A percentile compares a stretch with the other conserved stretches of the same genome.
phyloP scores from a whole-genome alignment of 2,888 invertebrate genomes.

The Eulithis testata region DNA sequence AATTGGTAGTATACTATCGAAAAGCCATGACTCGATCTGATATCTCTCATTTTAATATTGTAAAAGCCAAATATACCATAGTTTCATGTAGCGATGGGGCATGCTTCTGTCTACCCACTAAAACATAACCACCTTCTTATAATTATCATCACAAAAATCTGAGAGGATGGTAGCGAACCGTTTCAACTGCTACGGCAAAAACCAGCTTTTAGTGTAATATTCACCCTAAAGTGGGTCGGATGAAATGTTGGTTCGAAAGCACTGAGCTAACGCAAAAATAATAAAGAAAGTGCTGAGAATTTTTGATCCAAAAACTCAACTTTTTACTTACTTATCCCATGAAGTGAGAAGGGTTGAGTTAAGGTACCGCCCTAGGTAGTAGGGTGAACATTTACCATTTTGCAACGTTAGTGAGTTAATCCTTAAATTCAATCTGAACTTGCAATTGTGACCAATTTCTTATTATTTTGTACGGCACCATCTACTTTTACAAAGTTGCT shows the following conservation, averaged over 20 bases:
- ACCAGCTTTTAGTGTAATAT: neutral
- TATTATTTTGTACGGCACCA: too few relatives aligned
- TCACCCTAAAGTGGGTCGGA: neutral
- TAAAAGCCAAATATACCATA: neutral
- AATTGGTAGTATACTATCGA: too few relatives aligned
- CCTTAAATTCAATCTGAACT: too few relatives aligned
- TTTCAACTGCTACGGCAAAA: neutral
- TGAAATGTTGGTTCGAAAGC: neutral
- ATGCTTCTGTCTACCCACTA: neutral
- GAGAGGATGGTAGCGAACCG: too few relatives aligned
- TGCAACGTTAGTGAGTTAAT: too few relatives aligned
- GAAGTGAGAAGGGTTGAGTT: too few relatives aligned
- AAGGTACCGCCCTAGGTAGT: too few relatives aligned
- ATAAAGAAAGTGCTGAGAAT: neutral
- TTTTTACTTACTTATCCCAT: too few relatives aligned
- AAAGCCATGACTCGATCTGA: too few relatives aligned
- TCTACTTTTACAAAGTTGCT: neutral
- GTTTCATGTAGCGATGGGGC: too few relatives aligned
- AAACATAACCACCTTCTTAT: neutral
- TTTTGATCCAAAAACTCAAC: neutral
- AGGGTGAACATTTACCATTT: too few relatives aligned
- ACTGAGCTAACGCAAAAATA: slow-evolving; percentile 3
- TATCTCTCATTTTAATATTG: neutral
- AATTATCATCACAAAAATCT: neutral
- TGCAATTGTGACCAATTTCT: too few relatives aligned